These are phyloP conservation scores for Diadophis punctatus DNA, from an alignment of 2,113 vertebrate species.

Conservation along the genomic window DNA sequence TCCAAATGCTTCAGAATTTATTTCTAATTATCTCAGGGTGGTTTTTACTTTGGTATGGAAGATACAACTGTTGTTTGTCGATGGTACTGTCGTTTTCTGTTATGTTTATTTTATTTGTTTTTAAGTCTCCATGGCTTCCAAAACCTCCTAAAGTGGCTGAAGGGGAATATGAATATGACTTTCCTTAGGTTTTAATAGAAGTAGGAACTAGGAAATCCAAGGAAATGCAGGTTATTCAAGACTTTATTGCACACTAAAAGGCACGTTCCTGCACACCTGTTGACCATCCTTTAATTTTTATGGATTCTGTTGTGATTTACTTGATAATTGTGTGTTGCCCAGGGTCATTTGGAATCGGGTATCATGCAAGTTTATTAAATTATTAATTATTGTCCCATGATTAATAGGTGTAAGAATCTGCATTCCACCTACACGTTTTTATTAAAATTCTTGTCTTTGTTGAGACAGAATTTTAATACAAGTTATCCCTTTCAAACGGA, in stretches of 20 bases:
- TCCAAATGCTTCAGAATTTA: not conserved
- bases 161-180: not conserved
- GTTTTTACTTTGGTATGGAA: not conserved
- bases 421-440: not conserved
- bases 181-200: not conserved
- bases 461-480: not conserved
- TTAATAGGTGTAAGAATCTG: not conserved
- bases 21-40: not conserved
- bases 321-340: not conserved
- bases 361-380: not conserved
- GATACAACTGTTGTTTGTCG: not conserved
- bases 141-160: not conserved
- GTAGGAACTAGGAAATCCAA: not conserved
- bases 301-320: not conserved
- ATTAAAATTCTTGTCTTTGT: not conserved
- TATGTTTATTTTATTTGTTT: not conserved
- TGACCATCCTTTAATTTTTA: not conserved
- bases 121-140: not conserved
- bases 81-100: not conserved
- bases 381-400: not conserved
- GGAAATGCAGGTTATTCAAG: not conserved
- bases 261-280: not conserved
- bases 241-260: not conserved
- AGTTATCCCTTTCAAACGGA: not conserved
- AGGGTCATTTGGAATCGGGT: not conserved